Evolutionary conservation across 1,140 invertebrate genomes (phyloP), one percentile per base, ranked within the genome.

Genomic region (Drosophila navojoa): DNA sequence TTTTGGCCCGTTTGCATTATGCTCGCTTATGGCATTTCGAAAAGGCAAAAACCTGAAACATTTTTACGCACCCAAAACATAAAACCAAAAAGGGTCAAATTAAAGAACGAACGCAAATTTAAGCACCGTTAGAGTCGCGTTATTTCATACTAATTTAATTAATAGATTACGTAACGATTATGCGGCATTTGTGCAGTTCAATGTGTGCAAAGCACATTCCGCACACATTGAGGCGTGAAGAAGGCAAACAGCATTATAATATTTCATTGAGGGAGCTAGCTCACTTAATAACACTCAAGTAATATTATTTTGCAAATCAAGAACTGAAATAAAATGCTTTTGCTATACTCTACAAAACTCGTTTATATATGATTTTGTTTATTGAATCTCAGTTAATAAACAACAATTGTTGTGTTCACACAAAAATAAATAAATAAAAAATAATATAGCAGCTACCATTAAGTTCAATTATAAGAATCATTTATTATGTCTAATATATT

Each of bases 101-200:
- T 62, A 57, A 64, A 70, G 52, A 62, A 73, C 64, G 64, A 62
- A 69, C 64, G 57, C 42, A 54, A 35, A 45, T 42, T 57, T 45
- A 68, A 68, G 40, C 55, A 50, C 45, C 19, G 55, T 60, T 52
- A 71, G 55, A 61, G 44, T 64, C 50, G 49, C 57, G 57, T 55
- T 71, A 81, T 44, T 68, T 70, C 57, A 69, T 74, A 67, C 68
- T 81, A 73, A 79, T 79, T 72, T 52, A 60, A 68, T 77, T 64
- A 78, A 63, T 63, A 52, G 53, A 72, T 69, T 71, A 82, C 73
- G 66, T 45, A 71, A 82, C 53, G 71, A 69, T 76, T 76, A 61
- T 76, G 66, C 68, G 54, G 70, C 67, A 81, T 67, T 73, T 68
- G 42, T 50, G 40, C 57, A 61, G 5, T 22, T 44, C 38, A 32